Base-by-base conservation (phyloP, 2,797 vertebrate genomes). In the Odontamblyopus lacepedii region DNA sequence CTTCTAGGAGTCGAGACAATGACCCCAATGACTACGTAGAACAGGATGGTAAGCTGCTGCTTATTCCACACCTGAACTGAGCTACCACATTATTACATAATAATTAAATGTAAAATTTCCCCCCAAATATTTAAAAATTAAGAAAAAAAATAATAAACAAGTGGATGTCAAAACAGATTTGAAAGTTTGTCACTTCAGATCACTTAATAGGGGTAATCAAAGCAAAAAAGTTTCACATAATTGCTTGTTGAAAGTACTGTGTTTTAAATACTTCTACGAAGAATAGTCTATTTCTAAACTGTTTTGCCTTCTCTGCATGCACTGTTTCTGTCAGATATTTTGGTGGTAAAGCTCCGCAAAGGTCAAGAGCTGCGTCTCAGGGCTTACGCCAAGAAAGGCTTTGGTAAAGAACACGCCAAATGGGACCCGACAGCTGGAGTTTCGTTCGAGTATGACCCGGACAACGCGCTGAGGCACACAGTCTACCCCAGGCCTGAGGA, bases 351-450 rank as follows among this genome's bases (percentile, higher is more conserved):
- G 88, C 93, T 99, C 27, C 93, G 98, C 38, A 99, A 99, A 88
- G 98, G 98, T 8, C 98, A 99, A 90, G 98, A 99, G 75, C 93
- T 99, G 74, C 93, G 96, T 0, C 95, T 99, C 60, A 82, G 96
- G 48, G 98, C 98, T 0, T 99, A 98, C 0, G 98, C 98, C 65
- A 99, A 99, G 89, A 99, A 99, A 90, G 98, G 98, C 60, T 98
- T 98, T 6, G 98, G 97, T 59, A 99, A 99, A 86, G 98, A 99
- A 26, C 98, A 99, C 0, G 98, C 98, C 81, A 99, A 99, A 88
- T 99, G 98, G 98, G 99, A 99, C 87, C 98, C 98, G 1, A 99
- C 98, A 0, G 98, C 98, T 0, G 98, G 98, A 0, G 97, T 99
- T 59, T 95, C 98, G 27, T 99, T 99, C 0, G 98, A 99, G 67